Conservation (phyloP, 2,888 invertebrate genomes). For the Lycaena phlaeas region DNA sequence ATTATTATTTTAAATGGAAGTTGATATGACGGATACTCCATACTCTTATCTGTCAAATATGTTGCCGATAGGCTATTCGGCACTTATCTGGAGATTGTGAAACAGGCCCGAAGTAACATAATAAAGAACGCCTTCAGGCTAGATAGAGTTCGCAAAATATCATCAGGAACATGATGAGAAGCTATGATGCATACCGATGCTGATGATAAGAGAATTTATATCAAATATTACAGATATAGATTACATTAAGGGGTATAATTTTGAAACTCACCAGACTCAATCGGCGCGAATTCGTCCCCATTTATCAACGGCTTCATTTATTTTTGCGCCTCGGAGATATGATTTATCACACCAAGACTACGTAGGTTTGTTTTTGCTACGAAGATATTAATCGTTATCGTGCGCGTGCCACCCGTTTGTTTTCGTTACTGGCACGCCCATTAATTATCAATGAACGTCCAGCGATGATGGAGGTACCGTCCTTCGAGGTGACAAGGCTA, state of each 20-base stretch:
- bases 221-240: no score
- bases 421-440: conserved; percentile 69
- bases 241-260: conserved; percentile 35
- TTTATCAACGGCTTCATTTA: conserved; percentile 72
- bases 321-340: conserved; percentile 69
- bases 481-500: conserved; percentile 65
- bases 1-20: no score
- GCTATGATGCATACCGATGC: no score
- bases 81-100: no score
- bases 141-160: no score
- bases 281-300: conserved; percentile 54
- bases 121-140: no score
- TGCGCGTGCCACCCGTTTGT: conserved; percentile 65
- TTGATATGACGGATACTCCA: no score
- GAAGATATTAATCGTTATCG: conserved; percentile 71
- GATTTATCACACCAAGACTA: conserved; percentile 66
- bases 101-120: no score
- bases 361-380: conserved; percentile 69
- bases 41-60: no score
- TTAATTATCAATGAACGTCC: conserved; percentile 73
- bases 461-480: conserved; percentile 65
- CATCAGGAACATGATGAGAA: no score
- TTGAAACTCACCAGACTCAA: conserved; percentile 51
- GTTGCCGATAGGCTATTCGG: no score
- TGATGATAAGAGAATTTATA: no score